Conservation (phyloP, 2,888 invertebrate genomes). For the Acanthoscelides obtectus region DNA sequence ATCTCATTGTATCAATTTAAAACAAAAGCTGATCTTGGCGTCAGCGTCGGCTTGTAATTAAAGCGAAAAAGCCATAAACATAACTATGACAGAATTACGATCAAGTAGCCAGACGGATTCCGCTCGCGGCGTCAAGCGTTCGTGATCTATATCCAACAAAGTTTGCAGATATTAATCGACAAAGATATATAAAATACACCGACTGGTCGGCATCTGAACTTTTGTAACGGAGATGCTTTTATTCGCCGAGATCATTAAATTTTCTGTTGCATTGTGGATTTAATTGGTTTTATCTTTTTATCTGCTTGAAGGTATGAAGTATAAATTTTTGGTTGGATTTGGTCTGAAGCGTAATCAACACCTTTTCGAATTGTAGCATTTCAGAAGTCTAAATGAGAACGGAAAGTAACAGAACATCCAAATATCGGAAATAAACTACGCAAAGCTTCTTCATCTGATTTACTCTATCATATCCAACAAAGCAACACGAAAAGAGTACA, state of each 20-base stretch:
- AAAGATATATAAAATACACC: not conserved
- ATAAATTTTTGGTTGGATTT: no score
- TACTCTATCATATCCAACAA: no score
- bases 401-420: no score
- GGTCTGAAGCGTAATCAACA: no score
- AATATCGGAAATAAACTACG: no score
- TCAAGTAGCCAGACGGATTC: not conserved
- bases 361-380: no score
- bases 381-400: no score
- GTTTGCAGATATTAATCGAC: not conserved
- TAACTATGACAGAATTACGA: not conserved
- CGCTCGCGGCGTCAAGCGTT: not conserved
- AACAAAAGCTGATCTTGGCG: not conserved
- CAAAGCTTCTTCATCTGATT: no score
- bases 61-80: not conserved
- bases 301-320: no score
- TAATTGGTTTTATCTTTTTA: no score
- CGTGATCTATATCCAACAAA: not conserved
- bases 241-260: not conserved
- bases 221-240: not conserved
- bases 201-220: not conserved
- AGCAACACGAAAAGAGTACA: no score
- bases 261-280: not conserved
- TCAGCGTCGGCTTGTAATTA: not conserved
- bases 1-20: not conserved